These are phyloP conservation scores for Hydrocynus forskahlii DNA, from an alignment of 2,797 vertebrate genomes.

Conservation along the genomic window DNA sequence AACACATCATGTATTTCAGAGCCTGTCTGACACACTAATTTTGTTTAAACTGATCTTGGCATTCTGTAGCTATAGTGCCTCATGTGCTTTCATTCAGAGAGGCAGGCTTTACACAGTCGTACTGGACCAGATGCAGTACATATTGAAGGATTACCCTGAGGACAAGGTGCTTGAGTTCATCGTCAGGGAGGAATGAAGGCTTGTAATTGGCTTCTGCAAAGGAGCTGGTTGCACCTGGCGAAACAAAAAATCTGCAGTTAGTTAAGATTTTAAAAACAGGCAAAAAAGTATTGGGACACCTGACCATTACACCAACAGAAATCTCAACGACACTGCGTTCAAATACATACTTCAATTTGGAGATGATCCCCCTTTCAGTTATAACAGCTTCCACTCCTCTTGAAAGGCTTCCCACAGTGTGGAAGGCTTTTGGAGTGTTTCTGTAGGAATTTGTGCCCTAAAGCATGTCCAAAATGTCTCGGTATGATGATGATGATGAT, in stretches of 20 bases:
- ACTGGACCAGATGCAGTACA: neutral
- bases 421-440: no score
- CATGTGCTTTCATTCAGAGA: neutral
- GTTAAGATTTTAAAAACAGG: no score
- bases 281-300: no score
- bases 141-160: constrained; percentile 81
- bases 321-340: no score
- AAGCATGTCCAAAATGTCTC: no score
- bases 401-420: no score
- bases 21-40: neutral
- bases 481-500: no score
- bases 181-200: constrained; percentile 90
- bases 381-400: no score
- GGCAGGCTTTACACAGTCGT: neutral
- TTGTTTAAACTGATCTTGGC: neutral
- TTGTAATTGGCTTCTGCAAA: constrained; percentile 85
- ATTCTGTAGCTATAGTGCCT: neutral
- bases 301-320: no score
- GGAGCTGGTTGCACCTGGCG: constrained; percentile 82
- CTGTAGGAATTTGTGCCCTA: no score
- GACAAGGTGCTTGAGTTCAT: constrained; percentile 90
- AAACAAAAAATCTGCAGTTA: constrained; percentile 31
- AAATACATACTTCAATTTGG: no score
- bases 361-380: no score
- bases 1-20: neutral